Evolutionary conservation across 1,140 invertebrate species (phyloP), one percentile per base, ranked within the genome.

Genomic region (Thaumetopoea pityocampa): DNA sequence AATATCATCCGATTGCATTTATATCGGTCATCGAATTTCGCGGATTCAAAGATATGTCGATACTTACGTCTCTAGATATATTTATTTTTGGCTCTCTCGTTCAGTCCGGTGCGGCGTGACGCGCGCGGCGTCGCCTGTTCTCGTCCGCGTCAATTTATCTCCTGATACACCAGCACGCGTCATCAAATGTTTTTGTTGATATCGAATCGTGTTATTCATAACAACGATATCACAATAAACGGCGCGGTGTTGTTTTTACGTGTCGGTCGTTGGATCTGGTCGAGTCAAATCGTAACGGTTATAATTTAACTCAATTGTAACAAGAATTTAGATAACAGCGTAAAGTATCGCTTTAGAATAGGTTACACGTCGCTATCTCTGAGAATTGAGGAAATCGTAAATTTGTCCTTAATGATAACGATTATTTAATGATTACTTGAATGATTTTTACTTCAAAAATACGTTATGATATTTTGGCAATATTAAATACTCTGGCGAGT

Each of bases 311-410:
- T 34, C 8, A 17, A 23, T 23, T 23, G 16, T 20, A 34, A n/a
- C 8, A 15, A 23, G 32, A 48, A n/a, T n/a, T 45, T 22, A 20
- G 32, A 43, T 56, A 56, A 51, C 24, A 32, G 6, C 19, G 19
- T 23, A 6, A 5, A 22, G 11, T 12, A n/a, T 4, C 8, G 23
- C 7, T 36, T 36, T 24, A 36, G 33, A 36, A 16, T 36, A 36
- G n/a, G 33, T 10, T 36, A 12, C 15, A 19, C n/a, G n/a, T n/a
- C n/a, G n/a, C n/a, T n/a, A 19, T 67, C 70, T 72, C 71, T 50
- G 56, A n/a, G n/a, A n/a, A n/a, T 51, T 26, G 24, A 67, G 69
- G 71, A 72, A 76, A 63, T 66, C 43, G 29, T 55, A 49, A 54
- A 58, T 38, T 51, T 49, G 42, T 43, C 51, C 58, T 59, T 47